A percentile compares a stretch with the other conserved stretches of the same genome.
Evolutionary conservation across 1,140 invertebrate genomes (phyloP).

Genomic region (Atta texana): DNA sequence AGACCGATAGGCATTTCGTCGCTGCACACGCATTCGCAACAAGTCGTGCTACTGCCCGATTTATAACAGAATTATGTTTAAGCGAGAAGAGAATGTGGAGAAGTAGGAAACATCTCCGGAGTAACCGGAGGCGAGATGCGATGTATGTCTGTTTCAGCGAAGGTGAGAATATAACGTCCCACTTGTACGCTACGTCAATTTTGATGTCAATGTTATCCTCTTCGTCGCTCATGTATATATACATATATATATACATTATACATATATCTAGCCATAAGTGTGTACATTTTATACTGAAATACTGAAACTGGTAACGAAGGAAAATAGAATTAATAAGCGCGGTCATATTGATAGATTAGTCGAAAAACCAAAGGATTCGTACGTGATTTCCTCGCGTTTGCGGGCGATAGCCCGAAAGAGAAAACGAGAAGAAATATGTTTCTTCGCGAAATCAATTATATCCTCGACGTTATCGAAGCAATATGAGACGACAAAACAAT

Average conservation of each 20-base stretch:
- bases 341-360: constrained; percentile 20
- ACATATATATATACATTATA: constrained; percentile 33
- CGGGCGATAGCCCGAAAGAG: background rate
- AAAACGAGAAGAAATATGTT: background rate
- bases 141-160: constrained; percentile 46
- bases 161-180: constrained; percentile 74
- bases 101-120: constrained; percentile 6
- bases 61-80: constrained; percentile 49
- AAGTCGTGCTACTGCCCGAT: constrained; percentile 70
- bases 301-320: constrained; percentile 72
- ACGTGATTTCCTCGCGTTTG: constrained; percentile 1
- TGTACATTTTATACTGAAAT: constrained; percentile 79
- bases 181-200: constrained; percentile 78
- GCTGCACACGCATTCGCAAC: constrained; percentile 41
- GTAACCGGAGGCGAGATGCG: background rate
- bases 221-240: constrained; percentile 71
- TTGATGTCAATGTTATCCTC: constrained; percentile 77
- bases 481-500: background rate
- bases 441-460: constrained; percentile 27
- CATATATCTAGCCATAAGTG: constrained; percentile 65
- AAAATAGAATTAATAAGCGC: constrained; percentile 70
- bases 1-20: background rate
- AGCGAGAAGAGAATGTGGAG: background rate
- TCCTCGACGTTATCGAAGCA: constrained; percentile 31
- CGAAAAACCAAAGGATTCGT: constrained; percentile 25